Evolutionary conservation across 2,113 vertebrate genomes (phyloP).

Genomic region (Lepisosteus oculatus): DNA sequence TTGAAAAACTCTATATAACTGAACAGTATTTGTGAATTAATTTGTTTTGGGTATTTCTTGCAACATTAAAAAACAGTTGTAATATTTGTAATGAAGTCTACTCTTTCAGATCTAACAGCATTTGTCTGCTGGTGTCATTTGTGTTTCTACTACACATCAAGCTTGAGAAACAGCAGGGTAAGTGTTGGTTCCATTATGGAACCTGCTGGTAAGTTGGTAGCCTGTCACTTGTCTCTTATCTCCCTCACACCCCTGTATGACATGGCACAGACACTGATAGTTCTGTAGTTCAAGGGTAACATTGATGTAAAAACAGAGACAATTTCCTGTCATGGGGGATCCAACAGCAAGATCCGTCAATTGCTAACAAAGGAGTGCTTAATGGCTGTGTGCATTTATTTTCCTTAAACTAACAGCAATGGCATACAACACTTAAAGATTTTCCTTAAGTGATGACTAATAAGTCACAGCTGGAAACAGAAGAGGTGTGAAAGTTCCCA

Average conservation of each 20-base stretch:
- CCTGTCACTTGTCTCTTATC: slow-evolving; percentile 7
- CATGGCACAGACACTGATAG: not conserved
- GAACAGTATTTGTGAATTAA: too few relatives aligned
- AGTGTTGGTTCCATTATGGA: slow-evolving; percentile 32
- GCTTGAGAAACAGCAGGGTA: not conserved
- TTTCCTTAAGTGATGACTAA: not conserved
- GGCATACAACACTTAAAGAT: slow-evolving; percentile 1
- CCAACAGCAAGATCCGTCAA: not conserved
- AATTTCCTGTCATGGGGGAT: slow-evolving; percentile 23
- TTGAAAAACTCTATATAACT: too few relatives aligned
- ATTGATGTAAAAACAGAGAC: slow-evolving; percentile 23
- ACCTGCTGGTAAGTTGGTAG: slow-evolving; percentile 13
- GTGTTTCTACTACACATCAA: too few relatives aligned
- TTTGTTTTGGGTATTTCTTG: too few relatives aligned
- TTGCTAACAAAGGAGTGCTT: slow-evolving; percentile 3
- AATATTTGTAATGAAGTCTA: too few relatives aligned
- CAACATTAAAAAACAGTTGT: too few relatives aligned
- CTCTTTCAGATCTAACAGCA: too few relatives aligned
- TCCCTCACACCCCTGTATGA: not conserved
- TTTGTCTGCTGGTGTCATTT: too few relatives aligned
- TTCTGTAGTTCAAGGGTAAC: slow-evolving; percentile 17
- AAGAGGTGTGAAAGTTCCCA: not conserved
- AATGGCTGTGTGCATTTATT: too few relatives aligned
- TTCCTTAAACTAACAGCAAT: not conserved
- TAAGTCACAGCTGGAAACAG: not conserved